These are phyloP conservation scores for Papilio aristodemus DNA, from an alignment of 1,140 invertebrate genomes.

Conservation along the genomic window DNA sequence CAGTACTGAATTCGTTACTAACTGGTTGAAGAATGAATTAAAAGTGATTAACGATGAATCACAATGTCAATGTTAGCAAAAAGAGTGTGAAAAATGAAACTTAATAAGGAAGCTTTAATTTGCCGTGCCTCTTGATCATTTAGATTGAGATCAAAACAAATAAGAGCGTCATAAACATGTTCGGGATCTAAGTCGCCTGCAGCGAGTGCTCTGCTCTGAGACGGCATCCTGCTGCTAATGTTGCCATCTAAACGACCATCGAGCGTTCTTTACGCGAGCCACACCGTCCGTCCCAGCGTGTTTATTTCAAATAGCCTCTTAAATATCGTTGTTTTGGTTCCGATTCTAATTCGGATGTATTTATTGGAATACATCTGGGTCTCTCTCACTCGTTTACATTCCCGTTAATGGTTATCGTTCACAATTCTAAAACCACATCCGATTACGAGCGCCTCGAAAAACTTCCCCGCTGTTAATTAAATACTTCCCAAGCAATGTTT, in stretches of 20 bases:
- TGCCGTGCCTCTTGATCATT: constrained; percentile 39
- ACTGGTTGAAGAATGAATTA: background rate
- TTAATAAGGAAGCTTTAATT: constrained; percentile 46
- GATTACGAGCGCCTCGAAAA: constrained; percentile 51
- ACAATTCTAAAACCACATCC: constrained; percentile 40
- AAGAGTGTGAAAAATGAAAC: background rate
- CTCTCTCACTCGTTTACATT: constrained; percentile 42
- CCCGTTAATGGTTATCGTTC: constrained; percentile 34
- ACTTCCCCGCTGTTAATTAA: constrained; percentile 68
- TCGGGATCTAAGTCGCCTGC: constrained; percentile 44
- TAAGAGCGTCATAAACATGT: constrained; percentile 60
- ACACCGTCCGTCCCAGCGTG: constrained; percentile 56
- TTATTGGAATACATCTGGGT: constrained; percentile 60
- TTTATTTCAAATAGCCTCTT: constrained; percentile 73
- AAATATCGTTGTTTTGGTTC: constrained; percentile 71
- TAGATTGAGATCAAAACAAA: constrained; percentile 50
- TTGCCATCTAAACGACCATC: constrained; percentile 67
- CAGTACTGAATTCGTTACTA: too few relatives aligned
- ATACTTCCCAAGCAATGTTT: constrained; percentile 58
- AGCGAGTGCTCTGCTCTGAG: constrained; percentile 51
- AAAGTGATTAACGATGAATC: too few relatives aligned
- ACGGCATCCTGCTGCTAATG: constrained; percentile 68
- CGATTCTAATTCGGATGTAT: constrained; percentile 68
- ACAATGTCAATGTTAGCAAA: background rate
- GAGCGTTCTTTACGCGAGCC: constrained; percentile 66